phyloP scores from a whole-genome alignment of 2,888 invertebrate genomes.

The Trissolcus brochymenae region DNA sequence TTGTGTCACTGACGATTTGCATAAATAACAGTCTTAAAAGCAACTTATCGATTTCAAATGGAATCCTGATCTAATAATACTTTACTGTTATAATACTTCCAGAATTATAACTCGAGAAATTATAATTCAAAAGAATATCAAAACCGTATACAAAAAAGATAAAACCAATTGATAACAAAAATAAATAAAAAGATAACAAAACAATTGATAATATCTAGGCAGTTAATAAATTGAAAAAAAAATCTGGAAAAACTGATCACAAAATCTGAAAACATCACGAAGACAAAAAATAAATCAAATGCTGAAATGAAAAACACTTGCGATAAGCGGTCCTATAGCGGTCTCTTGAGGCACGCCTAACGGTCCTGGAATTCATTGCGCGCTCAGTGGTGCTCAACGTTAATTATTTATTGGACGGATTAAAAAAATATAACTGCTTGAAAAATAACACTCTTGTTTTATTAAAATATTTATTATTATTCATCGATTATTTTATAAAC shows the following conservation, averaged over 20 bases:
- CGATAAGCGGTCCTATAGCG: slow-evolving; percentile 58
- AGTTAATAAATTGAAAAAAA: background rate
- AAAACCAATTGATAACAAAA: too few relatives aligned
- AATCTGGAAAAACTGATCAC: slow-evolving; percentile 23
- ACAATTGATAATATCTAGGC: background rate
- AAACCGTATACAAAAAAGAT: too few relatives aligned
- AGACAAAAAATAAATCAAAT: slow-evolving; percentile 44
- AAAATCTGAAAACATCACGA: slow-evolving; percentile 10
- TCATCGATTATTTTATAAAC: background rate
- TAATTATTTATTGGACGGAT: slow-evolving; percentile 47
- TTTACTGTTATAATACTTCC: too few relatives aligned
- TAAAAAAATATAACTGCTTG: slow-evolving; percentile 15
- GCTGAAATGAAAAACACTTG: slow-evolving; percentile 50
- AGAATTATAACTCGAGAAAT: too few relatives aligned
- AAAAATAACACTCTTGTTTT: background rate
- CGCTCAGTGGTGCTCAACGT: slow-evolving; percentile 59
- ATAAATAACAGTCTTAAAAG: too few relatives aligned
- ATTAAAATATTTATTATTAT: background rate
- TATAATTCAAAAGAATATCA: too few relatives aligned
- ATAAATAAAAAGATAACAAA: background rate
- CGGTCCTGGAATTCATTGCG: slow-evolving; percentile 58
- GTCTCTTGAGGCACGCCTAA: slow-evolving; percentile 58
- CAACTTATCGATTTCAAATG: too few relatives aligned
- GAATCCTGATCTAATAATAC: too few relatives aligned
- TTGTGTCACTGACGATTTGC: too few relatives aligned